Conservation (phyloP, 1,140 invertebrate genomes). For the Nebria ingens region DNA sequence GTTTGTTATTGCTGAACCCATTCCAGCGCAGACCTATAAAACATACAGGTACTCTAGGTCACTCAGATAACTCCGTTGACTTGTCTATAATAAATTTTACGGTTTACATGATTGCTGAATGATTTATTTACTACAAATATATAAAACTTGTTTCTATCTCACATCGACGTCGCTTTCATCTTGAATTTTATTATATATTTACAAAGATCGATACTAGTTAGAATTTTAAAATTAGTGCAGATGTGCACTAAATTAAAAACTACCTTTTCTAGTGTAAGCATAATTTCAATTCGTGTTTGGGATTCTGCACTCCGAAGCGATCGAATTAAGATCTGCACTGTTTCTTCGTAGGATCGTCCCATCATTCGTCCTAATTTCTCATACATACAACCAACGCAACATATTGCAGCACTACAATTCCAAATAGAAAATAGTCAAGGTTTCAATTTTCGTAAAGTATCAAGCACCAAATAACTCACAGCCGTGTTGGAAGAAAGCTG, state of each 20-base stretch:
- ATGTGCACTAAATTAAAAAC: slow-evolving; percentile 13
- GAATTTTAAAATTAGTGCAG: no score
- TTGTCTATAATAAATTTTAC: no score
- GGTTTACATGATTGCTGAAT: not conserved
- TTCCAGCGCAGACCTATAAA: slow-evolving; percentile 63
- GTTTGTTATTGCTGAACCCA: slow-evolving; percentile 77
- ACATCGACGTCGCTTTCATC: no score
- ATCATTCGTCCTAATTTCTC: slow-evolving; percentile 97
- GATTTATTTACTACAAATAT: no score
- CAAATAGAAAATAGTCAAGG: not conserved
- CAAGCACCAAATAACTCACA: slow-evolving; percentile 59
- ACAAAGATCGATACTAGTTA: no score
- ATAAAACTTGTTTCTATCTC: no score
- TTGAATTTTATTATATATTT: no score
- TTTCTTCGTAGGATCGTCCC: slow-evolving; percentile 96
- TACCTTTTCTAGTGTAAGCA: slow-evolving; percentile 90
- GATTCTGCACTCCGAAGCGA: slow-evolving; percentile 92
- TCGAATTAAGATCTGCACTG: slow-evolving; percentile 84
- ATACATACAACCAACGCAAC: slow-evolving; percentile 94
- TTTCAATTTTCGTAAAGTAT: no score
- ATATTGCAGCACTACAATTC: slow-evolving; percentile 88
- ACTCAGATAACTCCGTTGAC: no score
- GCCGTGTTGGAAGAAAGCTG: slow-evolving; percentile 80
- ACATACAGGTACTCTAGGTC: no score
- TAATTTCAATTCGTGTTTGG: slow-evolving; percentile 90